Base-by-base conservation (phyloP, 2,797 vertebrate species). In the Lacerta agilis region DNA sequence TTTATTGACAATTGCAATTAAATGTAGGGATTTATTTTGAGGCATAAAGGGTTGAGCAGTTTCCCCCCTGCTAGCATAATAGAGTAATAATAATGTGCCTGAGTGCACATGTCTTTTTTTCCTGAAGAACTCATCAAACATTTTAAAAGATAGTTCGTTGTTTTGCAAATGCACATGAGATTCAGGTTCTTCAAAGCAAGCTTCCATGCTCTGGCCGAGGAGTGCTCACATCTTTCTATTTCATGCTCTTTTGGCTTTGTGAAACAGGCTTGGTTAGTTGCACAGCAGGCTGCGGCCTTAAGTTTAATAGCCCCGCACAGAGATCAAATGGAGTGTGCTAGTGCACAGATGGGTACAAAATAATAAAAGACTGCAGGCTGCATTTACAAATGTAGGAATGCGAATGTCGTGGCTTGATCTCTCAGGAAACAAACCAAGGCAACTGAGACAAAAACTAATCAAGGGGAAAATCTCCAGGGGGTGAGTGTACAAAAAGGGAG, bases 361-460 rank as follows among this genome's bases (percentile, higher is more conserved):
- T 5, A 11, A 11, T 77, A 27, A n/a, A 49, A 73, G 61, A 64
- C 67, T 92, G 38, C 72, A 23, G 15, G 2, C 1, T 15, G 76
- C n/a, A 41, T n/a, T 86, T 81, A 72, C 79, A 69, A 81, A 76
- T 80, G 58, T 4, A 4, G 15, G 11, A 55, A 66, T 49, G 20
- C 27, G 71, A 84, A 73, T 64, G 38, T 29, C 38, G 73, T 36
- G 49, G 4, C 29, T 64, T 8, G n/a, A 43, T 72, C 38, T 73
- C 82, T 84, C n/a, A 11, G 49, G 82, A 79, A 84, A 77, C 41
- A 64, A 87, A 67, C 5, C n/a, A 76, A 75, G 72, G 33, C 61
- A 67, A 66, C 72, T 66, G 58, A 87, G 79, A 29, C 58, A 67
- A 77, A 82, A 88, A 49, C 72, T 55, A 83, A 77, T 66, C 45